phyloP scores from a whole-genome alignment of 2,797 vertebrate species.

The Parotocinclus haroldoi region DNA sequence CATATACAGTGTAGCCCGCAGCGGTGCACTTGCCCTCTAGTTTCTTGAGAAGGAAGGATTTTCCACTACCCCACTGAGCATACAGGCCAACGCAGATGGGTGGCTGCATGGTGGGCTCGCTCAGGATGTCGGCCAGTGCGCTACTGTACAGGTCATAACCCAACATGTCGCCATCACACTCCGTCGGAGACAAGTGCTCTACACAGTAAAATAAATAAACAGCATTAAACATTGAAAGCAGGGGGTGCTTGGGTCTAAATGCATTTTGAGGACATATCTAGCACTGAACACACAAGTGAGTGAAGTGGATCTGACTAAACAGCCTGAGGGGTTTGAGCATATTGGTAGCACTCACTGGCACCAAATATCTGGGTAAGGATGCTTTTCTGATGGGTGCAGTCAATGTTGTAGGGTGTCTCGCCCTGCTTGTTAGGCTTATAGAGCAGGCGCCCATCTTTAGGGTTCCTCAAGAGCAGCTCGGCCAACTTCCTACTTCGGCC shows the following conservation, averaged over 20 bases:
- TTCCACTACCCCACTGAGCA: slow-evolving; percentile 98
- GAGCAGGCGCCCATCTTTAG: slow-evolving; percentile 93
- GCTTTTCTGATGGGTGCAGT: slow-evolving; percentile 98
- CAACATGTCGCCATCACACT: slow-evolving; percentile 96
- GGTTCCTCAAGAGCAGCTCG: slow-evolving; percentile 91
- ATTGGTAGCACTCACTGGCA: slow-evolving; percentile 65
- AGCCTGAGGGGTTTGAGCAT: too few species aligned
- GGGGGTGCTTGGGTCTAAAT: background rate
- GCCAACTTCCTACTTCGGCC: slow-evolving; percentile 93
- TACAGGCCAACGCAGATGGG: slow-evolving; percentile 97
- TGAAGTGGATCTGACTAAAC: background rate
- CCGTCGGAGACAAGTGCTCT: slow-evolving; percentile 95
- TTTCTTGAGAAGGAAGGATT: slow-evolving; percentile 97
- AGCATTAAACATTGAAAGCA: background rate
- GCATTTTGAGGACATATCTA: too few species aligned
- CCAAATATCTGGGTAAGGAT: slow-evolving; percentile 99
- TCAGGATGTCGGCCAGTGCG: slow-evolving; percentile 93
- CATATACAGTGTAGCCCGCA: background rate
- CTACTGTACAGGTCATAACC: slow-evolving; percentile 98
- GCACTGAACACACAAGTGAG: background rate
- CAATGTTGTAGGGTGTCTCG: slow-evolving; percentile 98
- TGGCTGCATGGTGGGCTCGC: slow-evolving; percentile 98
- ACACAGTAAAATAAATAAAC: slow-evolving; percentile 12
- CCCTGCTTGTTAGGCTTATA: slow-evolving; percentile 96
- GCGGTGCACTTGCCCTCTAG: slow-evolving; percentile 84